Base-by-base conservation (phyloP, 1,140 invertebrate genomes). In the Temnothorax nylanderi region DNA sequence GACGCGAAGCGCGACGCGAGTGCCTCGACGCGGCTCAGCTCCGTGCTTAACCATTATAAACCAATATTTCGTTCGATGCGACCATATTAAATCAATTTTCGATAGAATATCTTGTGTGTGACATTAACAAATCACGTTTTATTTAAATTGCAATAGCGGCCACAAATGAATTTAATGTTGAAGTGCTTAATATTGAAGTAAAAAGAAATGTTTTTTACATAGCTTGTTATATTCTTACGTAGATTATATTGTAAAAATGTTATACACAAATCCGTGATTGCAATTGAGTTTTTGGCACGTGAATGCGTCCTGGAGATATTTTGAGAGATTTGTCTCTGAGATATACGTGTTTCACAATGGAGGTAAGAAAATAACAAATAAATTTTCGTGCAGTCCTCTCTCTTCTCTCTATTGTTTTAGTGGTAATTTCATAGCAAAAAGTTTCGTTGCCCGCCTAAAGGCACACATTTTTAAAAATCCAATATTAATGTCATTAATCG, bases 1-100 rank as follows among this genome's bases (percentile, higher is more conserved):
- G 85, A 75, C 85, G 71, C 49, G 80, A 86, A 85, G 67, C 84
- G 84, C 69, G 77, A 81, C 88, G 89, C 58, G 60, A 88, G 86
- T 89, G 74, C 34, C 41, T 75, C 69, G 64, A 62, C n/a, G 32
- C 26, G 32, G 34, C 41, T 69, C 10, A 41, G 54, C 26, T 10
- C 13, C 60, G 47, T 75, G 67, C 26, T 21, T 41, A 44, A 44
- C 3, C 41, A 44, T 65, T 65, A 56, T 6, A 77, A 77, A 64
- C 41, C 65, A 37, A 37, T 78, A 18, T 3, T 49, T 16, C 34
- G 16, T 76, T 75, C 37, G 37, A 32, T 18, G 3, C 32, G 13
- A 16, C 56, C n/a, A 51, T 60, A 18, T 34, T 18, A 26, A 34
- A 75, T 49, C 49, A 34, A 75, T 44, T 21, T n/a, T 51, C n/a